phyloP scores from a whole-genome alignment of 2,113 vertebrate species.

The Pampusana beccarii region DNA sequence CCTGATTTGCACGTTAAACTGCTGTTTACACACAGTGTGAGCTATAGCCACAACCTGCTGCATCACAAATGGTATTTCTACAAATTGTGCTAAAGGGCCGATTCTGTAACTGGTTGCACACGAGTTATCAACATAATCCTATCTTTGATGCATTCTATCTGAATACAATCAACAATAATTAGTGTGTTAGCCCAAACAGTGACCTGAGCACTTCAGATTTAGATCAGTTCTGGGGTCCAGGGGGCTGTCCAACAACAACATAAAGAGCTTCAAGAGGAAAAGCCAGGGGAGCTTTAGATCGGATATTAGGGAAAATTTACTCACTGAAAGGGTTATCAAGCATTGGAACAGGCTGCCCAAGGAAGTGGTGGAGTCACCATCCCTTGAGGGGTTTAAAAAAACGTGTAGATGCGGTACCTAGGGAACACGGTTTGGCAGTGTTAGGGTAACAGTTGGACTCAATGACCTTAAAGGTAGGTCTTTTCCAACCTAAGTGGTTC shows the following conservation, averaged over 20 bases:
- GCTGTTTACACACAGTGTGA: background rate
- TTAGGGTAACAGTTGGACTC: too few species aligned
- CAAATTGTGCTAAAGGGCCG: background rate
- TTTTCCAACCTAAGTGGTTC: too few species aligned
- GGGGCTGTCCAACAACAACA: background rate
- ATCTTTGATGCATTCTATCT: background rate
- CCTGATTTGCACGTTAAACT: background rate
- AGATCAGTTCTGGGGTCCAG: background rate
- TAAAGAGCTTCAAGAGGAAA: background rate
- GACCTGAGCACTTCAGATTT: background rate
- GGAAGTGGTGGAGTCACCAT: too few species aligned
- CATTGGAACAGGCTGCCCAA: too few species aligned
- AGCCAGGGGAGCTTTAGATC: too few species aligned
- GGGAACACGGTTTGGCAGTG: too few species aligned
- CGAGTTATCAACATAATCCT: background rate
- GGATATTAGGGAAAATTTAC: too few species aligned
- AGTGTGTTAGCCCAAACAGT: background rate
- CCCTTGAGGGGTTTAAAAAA: too few species aligned
- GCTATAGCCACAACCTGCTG: background rate
- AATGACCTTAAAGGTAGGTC: too few species aligned
- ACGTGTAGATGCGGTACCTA: too few species aligned
- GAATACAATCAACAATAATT: background rate
- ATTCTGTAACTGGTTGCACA: background rate
- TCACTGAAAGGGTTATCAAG: too few species aligned
- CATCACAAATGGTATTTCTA: background rate